phyloP scores from a whole-genome alignment of 2,888 invertebrate species.

The Chymomyza amoena region DNA sequence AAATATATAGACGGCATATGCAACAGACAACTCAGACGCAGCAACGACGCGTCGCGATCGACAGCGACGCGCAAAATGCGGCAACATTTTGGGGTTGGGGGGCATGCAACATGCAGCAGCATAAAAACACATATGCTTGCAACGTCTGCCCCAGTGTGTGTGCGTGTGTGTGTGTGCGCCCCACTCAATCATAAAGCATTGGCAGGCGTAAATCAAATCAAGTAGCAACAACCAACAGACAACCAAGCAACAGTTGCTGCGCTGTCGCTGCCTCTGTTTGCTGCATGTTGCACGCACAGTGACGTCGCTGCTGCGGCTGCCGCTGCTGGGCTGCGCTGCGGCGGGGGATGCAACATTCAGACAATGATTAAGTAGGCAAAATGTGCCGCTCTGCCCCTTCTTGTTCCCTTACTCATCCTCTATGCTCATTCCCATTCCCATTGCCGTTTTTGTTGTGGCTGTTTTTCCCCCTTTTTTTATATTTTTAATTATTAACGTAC shows the following conservation, averaged over 20 bases:
- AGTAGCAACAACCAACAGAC: slow-evolving; percentile 48
- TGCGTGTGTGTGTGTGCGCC: slow-evolving; percentile 39
- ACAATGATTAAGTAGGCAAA: slow-evolving; percentile 71
- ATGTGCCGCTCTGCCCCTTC: slow-evolving; percentile 38
- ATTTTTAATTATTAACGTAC: slow-evolving; percentile 67
- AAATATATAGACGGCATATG: slow-evolving; percentile 64
- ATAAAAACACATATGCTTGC: slow-evolving; percentile 55
- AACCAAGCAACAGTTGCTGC: slow-evolving; percentile 35
- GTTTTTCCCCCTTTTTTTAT: slow-evolving; percentile 53
- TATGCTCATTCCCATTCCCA: slow-evolving; percentile 32
- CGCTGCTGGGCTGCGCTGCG: background rate
- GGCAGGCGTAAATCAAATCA: slow-evolving; percentile 73
- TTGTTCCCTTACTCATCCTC: slow-evolving; percentile 1
- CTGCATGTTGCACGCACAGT: slow-evolving; percentile 67
- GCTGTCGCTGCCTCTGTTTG: slow-evolving; percentile 4
- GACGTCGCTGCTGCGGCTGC: slow-evolving; percentile 3
- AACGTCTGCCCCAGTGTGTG: background rate
- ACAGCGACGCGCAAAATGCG: background rate
- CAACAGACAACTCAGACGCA: slow-evolving; percentile 4
- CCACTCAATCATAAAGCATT: slow-evolving; percentile 71
- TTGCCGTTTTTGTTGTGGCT: slow-evolving; percentile 52
- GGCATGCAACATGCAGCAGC: slow-evolving; percentile 43
- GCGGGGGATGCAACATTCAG: slow-evolving; percentile 46
- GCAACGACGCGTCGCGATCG: slow-evolving; percentile 36
- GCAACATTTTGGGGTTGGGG: slow-evolving; percentile 1